phyloP scores from a whole-genome alignment of 2,888 invertebrate genomes.

The Microplitis deprimator region DNA sequence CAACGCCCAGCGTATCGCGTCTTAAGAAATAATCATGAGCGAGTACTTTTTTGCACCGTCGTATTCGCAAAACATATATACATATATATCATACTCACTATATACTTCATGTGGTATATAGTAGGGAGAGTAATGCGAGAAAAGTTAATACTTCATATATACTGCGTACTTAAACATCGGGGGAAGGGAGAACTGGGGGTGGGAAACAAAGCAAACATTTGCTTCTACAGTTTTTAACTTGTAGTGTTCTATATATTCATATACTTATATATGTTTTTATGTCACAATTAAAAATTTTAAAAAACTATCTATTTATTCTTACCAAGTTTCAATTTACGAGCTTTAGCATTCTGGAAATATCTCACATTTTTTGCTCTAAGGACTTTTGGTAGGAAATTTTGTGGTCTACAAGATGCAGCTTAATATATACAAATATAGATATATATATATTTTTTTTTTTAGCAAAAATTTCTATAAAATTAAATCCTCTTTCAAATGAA shows the following conservation, averaged over 20 bases:
- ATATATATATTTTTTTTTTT: too few relatives aligned
- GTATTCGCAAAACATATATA: background rate
- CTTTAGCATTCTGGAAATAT: too few relatives aligned
- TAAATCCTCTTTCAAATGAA: too few relatives aligned
- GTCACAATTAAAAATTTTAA: background rate
- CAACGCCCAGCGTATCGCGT: background rate
- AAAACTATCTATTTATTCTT: too few relatives aligned
- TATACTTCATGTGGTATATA: background rate
- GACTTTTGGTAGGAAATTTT: too few relatives aligned
- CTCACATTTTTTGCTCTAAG: too few relatives aligned
- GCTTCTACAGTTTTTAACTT: background rate
- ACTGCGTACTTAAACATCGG: background rate
- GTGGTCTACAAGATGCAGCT: too few relatives aligned
- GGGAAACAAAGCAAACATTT: constrained; percentile 1
- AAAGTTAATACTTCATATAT: background rate
- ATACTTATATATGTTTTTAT: background rate
- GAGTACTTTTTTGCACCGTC: background rate
- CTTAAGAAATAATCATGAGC: background rate
- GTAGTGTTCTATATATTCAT: background rate
- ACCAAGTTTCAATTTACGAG: too few relatives aligned
- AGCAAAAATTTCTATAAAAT: too few relatives aligned
- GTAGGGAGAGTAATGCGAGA: background rate
- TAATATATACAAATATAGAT: too few relatives aligned
- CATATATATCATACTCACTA: background rate
- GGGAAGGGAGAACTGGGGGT: background rate